Evolutionary conservation across 1,140 invertebrate genomes (phyloP), one percentile per base, ranked within the genome.

Genomic region (Drosophila leontia): DNA sequence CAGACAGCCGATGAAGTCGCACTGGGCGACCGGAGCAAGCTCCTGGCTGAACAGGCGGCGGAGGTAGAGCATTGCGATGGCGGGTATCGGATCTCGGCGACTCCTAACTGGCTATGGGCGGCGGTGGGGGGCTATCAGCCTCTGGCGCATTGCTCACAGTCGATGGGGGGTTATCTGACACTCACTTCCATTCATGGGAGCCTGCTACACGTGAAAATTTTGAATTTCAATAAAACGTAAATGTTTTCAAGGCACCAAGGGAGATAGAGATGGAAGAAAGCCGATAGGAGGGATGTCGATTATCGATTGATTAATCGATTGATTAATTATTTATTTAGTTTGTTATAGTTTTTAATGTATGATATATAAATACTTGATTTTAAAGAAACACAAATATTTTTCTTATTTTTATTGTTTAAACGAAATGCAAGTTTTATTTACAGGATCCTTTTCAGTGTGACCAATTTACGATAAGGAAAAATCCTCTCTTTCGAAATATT

Each of bases 21-120:
- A 60, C 12, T 81, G 81, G 4, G 56, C 75, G 50, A 69, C 78
- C 23, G 91, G 77, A 51, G 68, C 62, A 6, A 92, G 60, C 51
- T 92, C 88, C 62, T 90, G 85, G 58, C 75, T 87, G 26, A 92
- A 92, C 34, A 92, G 64, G 51, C 91, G 91, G 26, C 91, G 91
- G 19, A 92, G 57, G 63, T 91, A 92, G 57, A 87, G 53, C 80
- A 91, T 91, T 53, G 74, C 74, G 5, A 17, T 35, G 68, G 42
- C 42, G 29, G 44, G 67, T 12, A 35, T 19, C 23, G 67, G 12
- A 29, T 42, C 23, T 53, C 23, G 34, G 19, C n/a, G 8, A 35
- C 32, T 45, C 15, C 29, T 64, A 17, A 42, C 53, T 71, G 19
- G 17, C 19, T 69, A 64, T 41, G 42, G 23, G 50, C 7, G 39